These are phyloP conservation scores for Clarias fuscus DNA, from an alignment of 2,797 vertebrate genomes.

Conservation along the genomic window DNA sequence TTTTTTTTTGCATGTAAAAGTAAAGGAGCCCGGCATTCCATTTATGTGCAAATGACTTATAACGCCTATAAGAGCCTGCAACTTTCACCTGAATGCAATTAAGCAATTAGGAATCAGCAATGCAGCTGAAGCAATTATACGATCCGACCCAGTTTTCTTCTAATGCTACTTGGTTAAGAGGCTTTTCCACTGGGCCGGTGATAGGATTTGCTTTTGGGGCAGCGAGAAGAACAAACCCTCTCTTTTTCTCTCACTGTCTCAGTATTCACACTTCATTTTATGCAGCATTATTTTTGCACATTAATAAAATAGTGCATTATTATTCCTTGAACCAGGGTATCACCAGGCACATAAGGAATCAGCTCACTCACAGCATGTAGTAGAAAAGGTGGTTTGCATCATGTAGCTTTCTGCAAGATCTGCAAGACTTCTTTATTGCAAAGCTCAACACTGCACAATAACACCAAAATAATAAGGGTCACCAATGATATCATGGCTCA, in stretches of 20 bases:
- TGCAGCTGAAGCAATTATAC: constrained; percentile 48
- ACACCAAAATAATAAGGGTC: not conserved
- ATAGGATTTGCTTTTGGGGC: constrained; percentile 12
- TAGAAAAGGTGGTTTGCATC: not conserved
- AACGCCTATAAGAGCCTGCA: not conserved
- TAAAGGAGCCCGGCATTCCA: not conserved
- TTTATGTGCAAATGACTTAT: not conserved
- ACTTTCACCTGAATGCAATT: constrained; percentile 69
- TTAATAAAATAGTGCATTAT: not conserved
- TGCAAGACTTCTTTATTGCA: not conserved
- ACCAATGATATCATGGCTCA: not conserved
- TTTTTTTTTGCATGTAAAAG: constrained; percentile 11
- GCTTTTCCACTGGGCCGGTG: constrained; percentile 52
- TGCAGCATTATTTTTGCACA: not conserved
- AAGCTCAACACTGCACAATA: not conserved
- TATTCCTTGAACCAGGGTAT: not conserved
- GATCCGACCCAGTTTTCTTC: constrained; percentile 49
- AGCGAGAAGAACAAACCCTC: constrained; percentile 6
- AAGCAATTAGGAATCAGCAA: constrained; percentile 44
- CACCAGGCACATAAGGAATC: not conserved
- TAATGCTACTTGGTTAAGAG: constrained; percentile 72
- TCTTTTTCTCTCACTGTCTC: not conserved
- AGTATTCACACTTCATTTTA: not conserved
- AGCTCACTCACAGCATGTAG: not conserved
- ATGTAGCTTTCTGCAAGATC: not conserved